These are phyloP conservation scores for human (Homo sapiens) DNA, from an alignment of 2,113 vertebrate species.

Conservation along the genomic window DNA sequence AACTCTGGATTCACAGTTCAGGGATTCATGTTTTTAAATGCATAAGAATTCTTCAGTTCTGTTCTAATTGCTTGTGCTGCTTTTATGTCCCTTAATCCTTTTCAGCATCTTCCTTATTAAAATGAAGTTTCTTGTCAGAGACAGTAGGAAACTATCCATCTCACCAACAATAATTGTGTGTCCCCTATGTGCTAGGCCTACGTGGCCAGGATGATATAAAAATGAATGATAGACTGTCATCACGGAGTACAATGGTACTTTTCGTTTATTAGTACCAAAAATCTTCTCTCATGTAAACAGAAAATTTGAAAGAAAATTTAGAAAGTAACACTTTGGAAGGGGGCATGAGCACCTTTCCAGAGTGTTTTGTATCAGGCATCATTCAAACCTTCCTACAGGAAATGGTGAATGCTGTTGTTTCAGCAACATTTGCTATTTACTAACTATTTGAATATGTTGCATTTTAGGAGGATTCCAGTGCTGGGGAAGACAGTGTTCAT, in stretches of 20 bases:
- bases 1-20: neutral
- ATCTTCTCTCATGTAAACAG: neutral
- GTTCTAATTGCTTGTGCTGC: conserved; percentile 1
- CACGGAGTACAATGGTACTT: neutral
- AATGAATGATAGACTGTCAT: neutral
- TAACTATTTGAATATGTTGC: conserved; percentile 57
- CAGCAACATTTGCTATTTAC: neutral
- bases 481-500: conserved; percentile 91
- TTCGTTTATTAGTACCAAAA: neutral
- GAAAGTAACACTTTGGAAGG: conserved; percentile 23
- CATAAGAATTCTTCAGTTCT: conserved; percentile 16
- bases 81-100: conserved; percentile 38
- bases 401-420: neutral
- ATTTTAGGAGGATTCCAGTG: conserved; percentile 91
- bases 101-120: conserved; percentile 1
- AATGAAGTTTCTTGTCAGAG: conserved; percentile 21
- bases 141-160: neutral
- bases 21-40: conserved; percentile 31
- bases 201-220: neutral
- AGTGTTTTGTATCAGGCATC: neutral
- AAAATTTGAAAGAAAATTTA: conserved; percentile 36
- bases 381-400: neutral
- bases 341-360: neutral
- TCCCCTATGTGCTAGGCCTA: neutral
- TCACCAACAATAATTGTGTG: neutral